phyloP scores from a whole-genome alignment of 2,888 invertebrate genomes.

The Cenopis cana region DNA sequence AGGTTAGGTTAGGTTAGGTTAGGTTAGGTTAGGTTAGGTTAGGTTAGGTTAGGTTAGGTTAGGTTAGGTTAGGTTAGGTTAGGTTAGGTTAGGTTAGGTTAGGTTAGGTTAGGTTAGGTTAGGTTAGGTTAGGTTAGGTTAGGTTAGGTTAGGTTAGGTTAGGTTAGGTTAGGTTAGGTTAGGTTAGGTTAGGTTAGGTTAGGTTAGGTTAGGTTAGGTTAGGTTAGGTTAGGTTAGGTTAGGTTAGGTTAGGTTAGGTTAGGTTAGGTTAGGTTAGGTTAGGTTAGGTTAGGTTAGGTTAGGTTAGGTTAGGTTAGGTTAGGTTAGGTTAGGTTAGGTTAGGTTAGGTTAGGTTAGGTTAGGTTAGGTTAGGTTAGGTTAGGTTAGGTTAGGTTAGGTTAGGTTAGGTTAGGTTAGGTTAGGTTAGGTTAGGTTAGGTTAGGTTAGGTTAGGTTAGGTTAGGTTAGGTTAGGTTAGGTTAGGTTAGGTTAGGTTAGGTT shows the following conservation, averaged over 20 bases:
- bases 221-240: slow-evolving; percentile 15
- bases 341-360: slow-evolving; percentile 15
- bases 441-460: no score
- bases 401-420: no score
- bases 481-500: no score
- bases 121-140: slow-evolving; percentile 15
- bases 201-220: slow-evolving; percentile 15
- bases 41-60: slow-evolving; percentile 15
- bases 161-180: slow-evolving; percentile 15
- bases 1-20: slow-evolving; percentile 15
- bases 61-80: slow-evolving; percentile 15
- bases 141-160: slow-evolving; percentile 15
- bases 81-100: slow-evolving; percentile 15
- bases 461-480: no score
- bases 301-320: slow-evolving; percentile 15
- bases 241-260: slow-evolving; percentile 15
- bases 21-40: slow-evolving; percentile 15
- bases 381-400: no score
- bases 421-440: no score
- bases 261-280: slow-evolving; percentile 15
- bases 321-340: slow-evolving; percentile 15
- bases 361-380: no score
- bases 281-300: slow-evolving; percentile 15
- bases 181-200: slow-evolving; percentile 13
- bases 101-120: slow-evolving; percentile 13